Evolutionary conservation across 2,113 vertebrate genomes (phyloP).

Genomic region (Leucosticte australis): DNA sequence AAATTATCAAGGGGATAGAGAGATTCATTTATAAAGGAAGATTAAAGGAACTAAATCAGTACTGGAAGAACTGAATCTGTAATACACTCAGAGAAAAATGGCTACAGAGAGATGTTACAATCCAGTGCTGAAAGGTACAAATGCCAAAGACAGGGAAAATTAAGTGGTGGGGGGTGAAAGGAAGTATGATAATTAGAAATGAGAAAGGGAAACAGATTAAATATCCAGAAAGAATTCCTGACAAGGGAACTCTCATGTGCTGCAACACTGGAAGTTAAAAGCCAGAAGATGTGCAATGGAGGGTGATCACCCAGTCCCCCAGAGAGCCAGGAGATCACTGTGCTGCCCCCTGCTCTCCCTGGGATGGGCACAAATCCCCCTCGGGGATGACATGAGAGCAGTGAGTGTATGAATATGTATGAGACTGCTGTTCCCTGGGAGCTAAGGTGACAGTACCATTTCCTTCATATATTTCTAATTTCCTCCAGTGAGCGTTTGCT

Average conservation of each 20-base stretch:
- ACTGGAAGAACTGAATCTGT: slow-evolving; percentile 13
- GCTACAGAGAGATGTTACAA: background rate
- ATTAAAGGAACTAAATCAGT: slow-evolving; percentile 53
- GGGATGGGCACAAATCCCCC: background rate
- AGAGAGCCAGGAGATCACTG: fast-evolving
- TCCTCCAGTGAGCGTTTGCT: background rate
- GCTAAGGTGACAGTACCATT: background rate
- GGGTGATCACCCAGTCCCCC: background rate
- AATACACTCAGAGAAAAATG: slow-evolving; percentile 30
- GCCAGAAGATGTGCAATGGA: background rate
- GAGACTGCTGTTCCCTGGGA: background rate
- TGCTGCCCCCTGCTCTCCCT: background rate
- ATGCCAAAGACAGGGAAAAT: background rate
- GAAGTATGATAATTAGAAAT: background rate
- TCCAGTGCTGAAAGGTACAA: background rate
- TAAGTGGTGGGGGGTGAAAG: background rate
- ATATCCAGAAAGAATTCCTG: background rate
- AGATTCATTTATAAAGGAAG: slow-evolving; percentile 52
- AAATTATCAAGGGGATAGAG: slow-evolving; percentile 48
- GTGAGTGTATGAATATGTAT: background rate
- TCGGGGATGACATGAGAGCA: background rate
- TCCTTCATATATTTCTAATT: background rate
- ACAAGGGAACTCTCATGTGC: background rate
- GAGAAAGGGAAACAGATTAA: background rate
- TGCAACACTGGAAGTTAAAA: background rate